Evolutionary conservation across 2,797 vertebrate genomes (phyloP).

Genomic region (Sebastes taczanowskii): DNA sequence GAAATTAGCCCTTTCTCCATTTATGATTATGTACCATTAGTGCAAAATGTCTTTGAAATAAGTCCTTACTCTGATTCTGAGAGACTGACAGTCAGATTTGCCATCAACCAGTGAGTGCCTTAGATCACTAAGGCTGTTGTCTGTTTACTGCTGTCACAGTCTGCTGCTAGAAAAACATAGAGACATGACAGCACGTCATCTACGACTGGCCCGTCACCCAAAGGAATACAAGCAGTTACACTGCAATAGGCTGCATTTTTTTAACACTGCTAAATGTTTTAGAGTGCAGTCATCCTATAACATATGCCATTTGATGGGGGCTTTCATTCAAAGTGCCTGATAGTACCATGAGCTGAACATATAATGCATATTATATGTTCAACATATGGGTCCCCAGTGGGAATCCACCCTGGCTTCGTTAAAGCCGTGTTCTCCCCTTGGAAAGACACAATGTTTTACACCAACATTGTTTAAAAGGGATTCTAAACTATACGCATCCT

Average conservation of each 20-base stretch:
- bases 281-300: slow-evolving; percentile 3
- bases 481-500: too few relatives aligned
- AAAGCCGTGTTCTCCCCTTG: neutral
- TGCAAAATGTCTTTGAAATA: neutral
- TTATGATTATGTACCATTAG: neutral
- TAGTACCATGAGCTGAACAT: neutral
- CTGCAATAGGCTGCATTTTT: slow-evolving; percentile 5
- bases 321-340: slow-evolving; percentile 34
- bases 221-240: neutral
- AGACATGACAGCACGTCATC: neutral
- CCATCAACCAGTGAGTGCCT: neutral
- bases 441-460: slow-evolving; percentile 11
- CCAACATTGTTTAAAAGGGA: slow-evolving; percentile 16
- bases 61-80: neutral
- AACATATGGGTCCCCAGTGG: slow-evolving; percentile 23
- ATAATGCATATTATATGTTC: slow-evolving; percentile 20
- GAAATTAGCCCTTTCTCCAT: neutral
- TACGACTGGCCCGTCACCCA: neutral
- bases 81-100: neutral
- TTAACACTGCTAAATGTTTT: neutral
- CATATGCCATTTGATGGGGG: slow-evolving; percentile 13
- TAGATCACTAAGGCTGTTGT: neutral
- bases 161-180: neutral
- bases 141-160: neutral
- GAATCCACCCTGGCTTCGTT: slow-evolving; percentile 13